Evolutionary conservation across 1,140 invertebrate genomes (phyloP), one percentile per base, ranked within the genome.

Genomic region (Drosophila tsacasi): DNA sequence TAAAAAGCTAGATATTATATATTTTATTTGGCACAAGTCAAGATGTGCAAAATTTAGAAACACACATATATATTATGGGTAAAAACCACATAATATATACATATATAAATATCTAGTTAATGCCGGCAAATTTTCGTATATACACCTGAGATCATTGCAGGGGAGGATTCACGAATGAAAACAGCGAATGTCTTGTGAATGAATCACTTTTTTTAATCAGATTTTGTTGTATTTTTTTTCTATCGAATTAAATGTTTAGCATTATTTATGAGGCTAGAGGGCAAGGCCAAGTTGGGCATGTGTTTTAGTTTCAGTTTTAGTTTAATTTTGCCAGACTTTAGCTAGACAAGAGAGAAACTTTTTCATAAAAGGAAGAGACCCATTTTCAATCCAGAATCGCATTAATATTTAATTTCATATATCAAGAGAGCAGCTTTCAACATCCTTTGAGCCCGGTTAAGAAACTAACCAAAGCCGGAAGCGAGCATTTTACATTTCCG

Each of bases 401-500:
- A 71, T 67, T 57, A 54, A 67, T 25, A 78, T 65, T 32, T 66
- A 76, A 81, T 81, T 59, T 60, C 13, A 62, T 50, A 19, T 58
- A 65, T 39, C 27, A 40, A 12, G 44, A 25, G 42, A 62, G 42
- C n/a, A n/a, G 25, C 55, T 66, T 46, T 35, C 23, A 39, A 76
- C 83, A 86, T 86, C 83, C 83, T 86, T 79, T 60, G 35, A 40
- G 37, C 63, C 23, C 35, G 55, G 58, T 30, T 13, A 25, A 62
- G n/a, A 66, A 25, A 63, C 42, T 7, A 23, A 39, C 15, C 35
- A 57, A 57, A 37, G 69, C 63, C 61, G 62, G 76, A 73, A 79
- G 59, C 58, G 12, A 15, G 60, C 39, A 63, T 67, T 76, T 76
- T 77, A 52, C 73, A 76, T 76, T 67, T 76, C 74, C 74, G 74